Base-by-base conservation (phyloP, 2,113 vertebrate genomes). In the Girardinichthys multiradiatus region DNA sequence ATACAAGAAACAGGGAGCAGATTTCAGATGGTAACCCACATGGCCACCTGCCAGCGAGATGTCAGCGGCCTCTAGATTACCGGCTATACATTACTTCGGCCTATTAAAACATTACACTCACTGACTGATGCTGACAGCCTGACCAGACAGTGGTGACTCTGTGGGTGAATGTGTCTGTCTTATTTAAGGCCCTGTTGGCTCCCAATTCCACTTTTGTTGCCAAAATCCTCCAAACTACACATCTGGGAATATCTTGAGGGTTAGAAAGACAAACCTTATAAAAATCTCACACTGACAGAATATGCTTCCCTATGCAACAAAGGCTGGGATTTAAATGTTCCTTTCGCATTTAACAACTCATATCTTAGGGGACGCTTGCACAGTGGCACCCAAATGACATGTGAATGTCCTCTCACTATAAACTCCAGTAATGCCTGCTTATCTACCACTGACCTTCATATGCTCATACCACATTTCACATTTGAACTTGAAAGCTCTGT, bases 1-100 rank as follows among this genome's bases (percentile, higher is more conserved):
- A 70, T 42, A 61, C 17, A 24, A 58, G 63, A 71, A 33, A 59
- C 69, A 51, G 57, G 42, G 62, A 64, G n/a, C 65, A 26, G 31
- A 68, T 67, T 84, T 81, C 74, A 69, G 85, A 87, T 69, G 69
- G 79, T 79, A 86, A 81, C 78, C 69, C 80, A 87, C 83, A 82
- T 92, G 91, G 86, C 65, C 10, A 5, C 21, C 37, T 19, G 87
- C 92, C 91, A 92, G 66, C 26, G 4, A 85, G 51, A 84, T 82
- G 88, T 92, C 91, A 92, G 87, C 87, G n/a, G 75, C n/a, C 84
- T 88, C 76, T 63, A 90, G 91, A 93, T 91, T 88, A 92, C 72
- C 61, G 62, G 83, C 79, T 84, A 81, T 84, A 88, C 83, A 65
- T 89, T 91, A 87, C 86, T 71, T 65, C 26, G 4, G 54, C 67